phyloP scores from a whole-genome alignment of 2,797 vertebrate species.

The Hemitrygon akajei region DNA sequence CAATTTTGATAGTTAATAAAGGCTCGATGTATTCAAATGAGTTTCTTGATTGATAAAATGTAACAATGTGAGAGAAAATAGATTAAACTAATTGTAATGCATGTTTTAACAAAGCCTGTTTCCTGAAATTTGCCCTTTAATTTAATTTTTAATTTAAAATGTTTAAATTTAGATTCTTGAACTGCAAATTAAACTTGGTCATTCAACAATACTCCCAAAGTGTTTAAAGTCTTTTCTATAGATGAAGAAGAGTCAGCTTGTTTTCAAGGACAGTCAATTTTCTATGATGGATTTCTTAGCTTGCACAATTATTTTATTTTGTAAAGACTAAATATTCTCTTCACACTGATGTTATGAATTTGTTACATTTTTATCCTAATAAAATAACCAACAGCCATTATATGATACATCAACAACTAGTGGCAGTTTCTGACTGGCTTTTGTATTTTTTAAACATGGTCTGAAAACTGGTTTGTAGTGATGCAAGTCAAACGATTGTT shows the following conservation, averaged over 20 bases:
- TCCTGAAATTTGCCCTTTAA: slow-evolving; percentile 4
- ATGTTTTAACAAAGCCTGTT: slow-evolving; percentile 15
- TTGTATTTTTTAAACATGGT: not conserved
- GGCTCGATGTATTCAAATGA: not conserved
- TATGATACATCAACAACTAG: not conserved
- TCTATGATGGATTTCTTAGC: not conserved
- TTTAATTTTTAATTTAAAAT: slow-evolving; percentile 29
- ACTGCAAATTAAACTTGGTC: not conserved
- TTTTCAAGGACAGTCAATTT: not conserved
- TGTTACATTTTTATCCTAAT: not conserved
- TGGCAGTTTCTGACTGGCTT: not conserved
- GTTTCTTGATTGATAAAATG: not conserved
- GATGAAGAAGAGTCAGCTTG: not conserved
- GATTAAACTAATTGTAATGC: not conserved
- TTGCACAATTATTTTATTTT: not conserved
- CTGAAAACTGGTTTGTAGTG: not conserved
- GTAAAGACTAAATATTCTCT: not conserved
- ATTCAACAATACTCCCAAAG: not conserved
- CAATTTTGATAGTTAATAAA: not conserved
- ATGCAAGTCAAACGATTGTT: slow-evolving; percentile 1
- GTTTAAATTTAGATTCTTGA: not conserved
- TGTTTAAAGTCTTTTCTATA: not conserved
- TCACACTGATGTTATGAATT: not conserved
- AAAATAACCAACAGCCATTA: not conserved
- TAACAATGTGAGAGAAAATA: not conserved